Conservation (phyloP, 1,140 invertebrate genomes). For the Dendrolimus punctatus region DNA sequence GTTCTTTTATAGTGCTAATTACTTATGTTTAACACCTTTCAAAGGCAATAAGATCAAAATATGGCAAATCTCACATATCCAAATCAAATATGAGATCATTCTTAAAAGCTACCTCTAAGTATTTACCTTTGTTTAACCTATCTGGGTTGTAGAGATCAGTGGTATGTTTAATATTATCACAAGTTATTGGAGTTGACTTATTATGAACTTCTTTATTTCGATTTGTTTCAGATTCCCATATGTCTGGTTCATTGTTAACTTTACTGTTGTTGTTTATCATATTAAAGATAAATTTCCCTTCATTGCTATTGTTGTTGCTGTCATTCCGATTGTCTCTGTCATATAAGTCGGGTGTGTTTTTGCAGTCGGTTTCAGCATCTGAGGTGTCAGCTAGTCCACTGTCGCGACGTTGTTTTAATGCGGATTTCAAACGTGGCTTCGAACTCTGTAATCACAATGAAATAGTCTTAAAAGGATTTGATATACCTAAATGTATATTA, state of each 20-base stretch:
- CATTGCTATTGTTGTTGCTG: conserved; percentile 9
- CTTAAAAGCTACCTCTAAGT: conserved; percentile 66
- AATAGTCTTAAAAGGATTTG: not conserved
- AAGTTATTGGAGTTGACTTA: conserved; percentile 26
- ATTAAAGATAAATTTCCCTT: conserved; percentile 22
- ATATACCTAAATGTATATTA: not conserved
- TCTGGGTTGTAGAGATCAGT: conserved; percentile 56
- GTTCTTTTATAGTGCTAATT: not conserved
- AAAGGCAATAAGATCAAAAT: conserved; percentile 15
- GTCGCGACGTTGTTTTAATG: conserved; percentile 52
- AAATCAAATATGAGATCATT: conserved; percentile 73
- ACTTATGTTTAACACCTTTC: conserved; percentile 11
- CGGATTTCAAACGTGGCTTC: conserved; percentile 48
- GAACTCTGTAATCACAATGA: conserved; percentile 25
- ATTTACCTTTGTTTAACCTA: conserved; percentile 63
- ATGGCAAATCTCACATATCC: conserved; percentile 61
- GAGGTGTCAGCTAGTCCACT: conserved; percentile 64
- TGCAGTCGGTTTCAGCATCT: conserved; percentile 58
- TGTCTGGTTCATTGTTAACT: conserved; percentile 19
- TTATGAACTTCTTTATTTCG: conserved; percentile 12
- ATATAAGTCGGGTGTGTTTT: conserved; percentile 26
- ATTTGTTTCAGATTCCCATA: conserved; percentile 30
- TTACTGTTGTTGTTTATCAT: conserved; percentile 32
- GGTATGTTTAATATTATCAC: conserved; percentile 57
- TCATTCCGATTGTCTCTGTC: conserved; percentile 21